phyloP scores from a whole-genome alignment of 2,888 invertebrate species.

The Zygogramma bicolorata region DNA sequence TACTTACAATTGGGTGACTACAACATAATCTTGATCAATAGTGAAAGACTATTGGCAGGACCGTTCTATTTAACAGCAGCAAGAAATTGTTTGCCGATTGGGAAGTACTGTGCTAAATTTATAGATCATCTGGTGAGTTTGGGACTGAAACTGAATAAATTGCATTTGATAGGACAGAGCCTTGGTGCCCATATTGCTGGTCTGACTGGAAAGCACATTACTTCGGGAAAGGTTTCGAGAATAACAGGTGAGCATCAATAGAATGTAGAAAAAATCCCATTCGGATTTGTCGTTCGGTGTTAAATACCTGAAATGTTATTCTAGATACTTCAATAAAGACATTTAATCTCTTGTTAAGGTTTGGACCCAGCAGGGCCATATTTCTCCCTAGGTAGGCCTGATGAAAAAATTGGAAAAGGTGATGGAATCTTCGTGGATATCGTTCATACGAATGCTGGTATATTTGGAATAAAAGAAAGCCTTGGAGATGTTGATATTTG shows the following conservation, averaged over 20 bases:
- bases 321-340: neutral
- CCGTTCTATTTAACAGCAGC: conserved; percentile 70
- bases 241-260: conserved; percentile 46
- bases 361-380: conserved; percentile 45
- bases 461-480: conserved; percentile 29
- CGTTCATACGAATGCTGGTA: conserved; percentile 42
- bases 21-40: conserved; percentile 71
- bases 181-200: conserved; percentile 66
- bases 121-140: conserved; percentile 70
- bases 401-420: conserved; percentile 31
- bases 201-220: conserved; percentile 69
- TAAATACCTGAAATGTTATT: neutral
- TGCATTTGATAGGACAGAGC: conserved; percentile 64
- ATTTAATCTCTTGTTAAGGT: conserved; percentile 17
- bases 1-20: conserved; percentile 68
- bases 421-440: conserved; percentile 46
- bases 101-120: conserved; percentile 68
- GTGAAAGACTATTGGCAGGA: conserved; percentile 68
- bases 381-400: conserved; percentile 18
- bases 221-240: conserved; percentile 43
- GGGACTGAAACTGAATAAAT: conserved; percentile 59
- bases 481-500: conserved; percentile 42
- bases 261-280: neutral
- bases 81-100: conserved; percentile 70
- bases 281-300: neutral